Base-by-base conservation (phyloP, 2,113 vertebrate genomes). In the Megaleporinus macrocephalus region DNA sequence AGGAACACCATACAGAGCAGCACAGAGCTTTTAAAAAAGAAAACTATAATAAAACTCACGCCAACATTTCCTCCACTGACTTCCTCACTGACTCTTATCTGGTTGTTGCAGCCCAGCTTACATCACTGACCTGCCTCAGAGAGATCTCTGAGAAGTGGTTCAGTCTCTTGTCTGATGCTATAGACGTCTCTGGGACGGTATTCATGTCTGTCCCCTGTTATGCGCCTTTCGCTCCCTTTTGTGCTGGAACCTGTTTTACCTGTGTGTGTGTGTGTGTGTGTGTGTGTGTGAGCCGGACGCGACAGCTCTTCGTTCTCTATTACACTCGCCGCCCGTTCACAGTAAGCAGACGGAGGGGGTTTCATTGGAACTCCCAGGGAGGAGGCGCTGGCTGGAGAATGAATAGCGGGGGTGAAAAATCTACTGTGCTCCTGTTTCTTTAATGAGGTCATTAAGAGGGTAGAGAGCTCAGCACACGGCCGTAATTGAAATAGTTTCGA, bases 391-490 rank as follows among this genome's bases (percentile, higher is more conserved):
- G 29, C 7, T 36, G 20, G 14, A 55, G 16, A 27, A 44, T 20
- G 70, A 30, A 55, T 22, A 26, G 61, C 5, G 1, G 16, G 16
- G 62, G 24, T 63, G 44, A 53, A 51, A 53, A 24, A 47, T 75
- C 75, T 55, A 16, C 27, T 73, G 36, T 47, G 73, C 73, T 18
- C 10, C 73, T 33, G 26, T 79, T 89, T 88, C 90, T 89, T 87
- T 90, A 91, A 91, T 83, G 61, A 81, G 84, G 83, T 80, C 87
- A 91, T 91, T 94, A 92, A 90, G 80, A 88, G 70, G 63, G 63
- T 84, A 85, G 88, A 85, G 82, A 89, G 89, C 87, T 85, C 91
- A 91, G 16, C 2, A 15, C 49, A n/a, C 5, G 18, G 29, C 41
- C 2, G 70, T 80, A 57, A 76, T 63, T 76, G 18, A 63, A 82